These are phyloP conservation scores for Stichodactyla mertensii DNA, from an alignment of 64 coral and sea anemone genomes.

Conservation along the genomic window DNA sequence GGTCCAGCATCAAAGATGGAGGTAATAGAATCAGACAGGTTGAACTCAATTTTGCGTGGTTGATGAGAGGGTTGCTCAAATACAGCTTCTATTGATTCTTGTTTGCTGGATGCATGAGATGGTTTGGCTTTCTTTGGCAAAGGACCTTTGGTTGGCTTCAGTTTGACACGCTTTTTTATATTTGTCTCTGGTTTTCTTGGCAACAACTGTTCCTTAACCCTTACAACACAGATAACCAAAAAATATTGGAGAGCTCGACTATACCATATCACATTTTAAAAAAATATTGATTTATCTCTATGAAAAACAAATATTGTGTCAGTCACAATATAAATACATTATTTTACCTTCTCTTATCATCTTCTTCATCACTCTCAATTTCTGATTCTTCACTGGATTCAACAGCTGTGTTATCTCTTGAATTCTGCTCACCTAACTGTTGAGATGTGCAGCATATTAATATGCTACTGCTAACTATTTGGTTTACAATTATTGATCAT, in stretches of 20 bases:
- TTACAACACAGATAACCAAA: neutral
- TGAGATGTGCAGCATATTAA: neutral
- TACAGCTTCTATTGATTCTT: constrained; percentile 52
- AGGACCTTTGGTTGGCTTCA: constrained; percentile 24
- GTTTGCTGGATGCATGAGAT: constrained; percentile 16
- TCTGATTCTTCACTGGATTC: constrained; percentile 91
- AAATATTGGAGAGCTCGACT: neutral
- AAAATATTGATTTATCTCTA: no score
- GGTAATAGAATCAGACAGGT: constrained; percentile 77
- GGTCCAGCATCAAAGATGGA: constrained; percentile 85
- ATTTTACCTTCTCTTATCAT: constrained; percentile 56
- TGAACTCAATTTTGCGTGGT: constrained; percentile 79
- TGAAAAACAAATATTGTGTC: no score
- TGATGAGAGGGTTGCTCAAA: constrained; percentile 80
- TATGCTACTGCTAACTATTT: no score
- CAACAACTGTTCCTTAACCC: neutral
- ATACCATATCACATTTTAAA: no score
- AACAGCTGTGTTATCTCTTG: neutral
- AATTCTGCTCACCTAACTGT: neutral
- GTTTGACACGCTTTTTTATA: constrained; percentile 19
- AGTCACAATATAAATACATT: neutral
- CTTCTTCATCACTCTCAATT: constrained; percentile 91
- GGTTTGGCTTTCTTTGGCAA: constrained; percentile 60
- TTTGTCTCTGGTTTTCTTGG: neutral
- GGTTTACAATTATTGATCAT: no score